Base-by-base conservation (phyloP, 1,140 invertebrate genomes). In the Chrysoperla carnea region DNA sequence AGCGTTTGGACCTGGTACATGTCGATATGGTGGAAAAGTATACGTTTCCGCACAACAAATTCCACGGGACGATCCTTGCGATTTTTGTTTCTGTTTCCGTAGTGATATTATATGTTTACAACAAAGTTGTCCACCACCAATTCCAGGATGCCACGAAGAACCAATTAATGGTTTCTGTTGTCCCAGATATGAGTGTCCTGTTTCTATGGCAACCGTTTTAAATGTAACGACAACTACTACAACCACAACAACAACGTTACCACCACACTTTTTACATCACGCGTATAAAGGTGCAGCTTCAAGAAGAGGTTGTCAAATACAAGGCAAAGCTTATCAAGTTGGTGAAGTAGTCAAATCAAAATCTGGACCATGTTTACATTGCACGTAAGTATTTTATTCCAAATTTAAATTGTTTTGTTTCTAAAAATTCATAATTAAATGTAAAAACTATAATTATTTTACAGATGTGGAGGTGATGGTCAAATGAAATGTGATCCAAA, bases 31-130 rank as follows among this genome's bases (percentile, higher is more conserved):
- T 38, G 85, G 87, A 49, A 88, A 88, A 62, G 77, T 92, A 31
- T 93, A 88, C 55, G 84, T 91, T 29, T 92, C 87, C 1, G 89
- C 89, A 5, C 88, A 93, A 65, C 90, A 94, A 67, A 91, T 94
- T 48, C 88, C 88, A 14, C 68, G 88, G 50, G 84, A 90, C 46
- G 86, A 94, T 67, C 86, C 89, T 27, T 94, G 90, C 57, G 88
- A 93, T 56, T 94, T 93, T 69, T 94, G 90, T 63, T 94, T 94
- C 78, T 94, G 90, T 69, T 94, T 93, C 70, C 74, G 89, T 62
- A 88, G 87, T 57, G 90, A 93, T 56, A 92, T 94, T 48, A 93
- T 94, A 49, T 94, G 90, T 53, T 64, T 94, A 36, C 88, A 93
- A 63, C 90, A 94, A 59, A 89, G 85, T 53, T 94, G 90, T 64